Conservation (phyloP, 2,113 vertebrate genomes). For the Furnarius figulus region DNA sequence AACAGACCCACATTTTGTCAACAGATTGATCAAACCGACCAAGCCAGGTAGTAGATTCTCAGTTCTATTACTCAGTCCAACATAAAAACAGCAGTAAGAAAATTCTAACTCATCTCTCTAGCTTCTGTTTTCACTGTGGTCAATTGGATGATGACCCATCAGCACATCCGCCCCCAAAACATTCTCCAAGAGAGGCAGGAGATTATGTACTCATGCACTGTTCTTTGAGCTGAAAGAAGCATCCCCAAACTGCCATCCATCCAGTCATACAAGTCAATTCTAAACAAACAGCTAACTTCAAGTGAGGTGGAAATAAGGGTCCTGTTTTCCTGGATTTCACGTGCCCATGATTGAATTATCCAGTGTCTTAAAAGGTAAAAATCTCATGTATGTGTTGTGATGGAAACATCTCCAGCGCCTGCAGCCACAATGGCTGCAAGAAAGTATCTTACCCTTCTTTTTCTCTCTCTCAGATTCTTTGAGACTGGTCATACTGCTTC, state of each 20-base stretch:
- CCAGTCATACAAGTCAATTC: neutral
- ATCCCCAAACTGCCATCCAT: neutral
- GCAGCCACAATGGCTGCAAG: neutral
- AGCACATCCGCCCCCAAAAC: neutral
- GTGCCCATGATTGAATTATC: neutral
- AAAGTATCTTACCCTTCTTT: neutral
- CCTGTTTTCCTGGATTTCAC: neutral
- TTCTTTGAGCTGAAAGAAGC: neutral
- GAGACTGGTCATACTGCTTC: neutral
- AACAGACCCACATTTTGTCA: neutral
- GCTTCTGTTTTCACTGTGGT: neutral
- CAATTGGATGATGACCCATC: neutral
- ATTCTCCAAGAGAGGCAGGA: neutral
- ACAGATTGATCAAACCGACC: neutral
- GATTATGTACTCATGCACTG: neutral
- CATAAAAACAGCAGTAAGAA: neutral
- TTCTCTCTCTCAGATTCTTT: neutral
- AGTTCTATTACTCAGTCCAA: neutral
- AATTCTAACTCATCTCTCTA: neutral
- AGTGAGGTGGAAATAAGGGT: neutral
- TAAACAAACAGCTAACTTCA: neutral
- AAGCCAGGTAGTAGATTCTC: neutral
- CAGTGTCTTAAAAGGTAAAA: neutral
- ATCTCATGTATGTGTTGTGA: neutral
- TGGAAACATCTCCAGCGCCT: neutral